Evolutionary conservation across 1,140 invertebrate genomes (phyloP).

Genomic region (Leucophenga varia): DNA sequence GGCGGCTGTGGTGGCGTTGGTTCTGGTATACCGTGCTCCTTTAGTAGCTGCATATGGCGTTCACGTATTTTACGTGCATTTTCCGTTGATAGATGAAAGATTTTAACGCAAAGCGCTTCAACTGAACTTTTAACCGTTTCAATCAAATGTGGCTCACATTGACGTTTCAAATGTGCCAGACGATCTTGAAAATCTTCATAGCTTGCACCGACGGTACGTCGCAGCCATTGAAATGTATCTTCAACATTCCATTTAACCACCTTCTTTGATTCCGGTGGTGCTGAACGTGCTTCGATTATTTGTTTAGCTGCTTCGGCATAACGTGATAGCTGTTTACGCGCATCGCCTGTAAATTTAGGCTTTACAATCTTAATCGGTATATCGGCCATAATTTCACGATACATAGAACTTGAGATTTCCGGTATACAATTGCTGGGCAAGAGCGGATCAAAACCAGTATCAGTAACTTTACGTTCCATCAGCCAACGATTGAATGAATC

Average conservation of each 20-base stretch:
- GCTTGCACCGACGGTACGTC: constrained; percentile 90
- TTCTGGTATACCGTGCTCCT: constrained; percentile 83
- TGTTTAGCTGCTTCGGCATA: constrained; percentile 97
- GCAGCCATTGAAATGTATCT: constrained; percentile 94
- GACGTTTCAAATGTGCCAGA: constrained; percentile 66
- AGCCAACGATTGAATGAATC: constrained; percentile 97
- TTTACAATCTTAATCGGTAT: constrained; percentile 94
- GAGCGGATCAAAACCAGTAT: constrained; percentile 83
- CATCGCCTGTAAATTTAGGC: constrained; percentile 94
- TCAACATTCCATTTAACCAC: constrained; percentile 98
- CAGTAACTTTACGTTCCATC: constrained; percentile 91
- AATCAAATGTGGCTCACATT: constrained; percentile 92
- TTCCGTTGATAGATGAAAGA: constrained; percentile 89
- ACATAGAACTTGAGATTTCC: constrained; percentile 93
- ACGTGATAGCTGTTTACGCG: constrained; percentile 90
- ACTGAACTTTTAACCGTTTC: constrained; percentile 93
- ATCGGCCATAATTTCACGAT: constrained; percentile 97
- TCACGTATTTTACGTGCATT: constrained; percentile 89
- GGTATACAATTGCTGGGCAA: constrained; percentile 88
- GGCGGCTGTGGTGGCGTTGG: constrained; percentile 68
- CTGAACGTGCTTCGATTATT: constrained; percentile 91
- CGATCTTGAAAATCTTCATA: constrained; percentile 94
- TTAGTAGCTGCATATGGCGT: constrained; percentile 80
- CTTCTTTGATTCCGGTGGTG: constrained; percentile 91
- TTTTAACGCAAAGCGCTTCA: constrained; percentile 93